Evolutionary conservation across 2,113 vertebrate genomes (phyloP), one percentile per base, ranked within the genome.

Genomic region (Callospermophilus lateralis): DNA sequence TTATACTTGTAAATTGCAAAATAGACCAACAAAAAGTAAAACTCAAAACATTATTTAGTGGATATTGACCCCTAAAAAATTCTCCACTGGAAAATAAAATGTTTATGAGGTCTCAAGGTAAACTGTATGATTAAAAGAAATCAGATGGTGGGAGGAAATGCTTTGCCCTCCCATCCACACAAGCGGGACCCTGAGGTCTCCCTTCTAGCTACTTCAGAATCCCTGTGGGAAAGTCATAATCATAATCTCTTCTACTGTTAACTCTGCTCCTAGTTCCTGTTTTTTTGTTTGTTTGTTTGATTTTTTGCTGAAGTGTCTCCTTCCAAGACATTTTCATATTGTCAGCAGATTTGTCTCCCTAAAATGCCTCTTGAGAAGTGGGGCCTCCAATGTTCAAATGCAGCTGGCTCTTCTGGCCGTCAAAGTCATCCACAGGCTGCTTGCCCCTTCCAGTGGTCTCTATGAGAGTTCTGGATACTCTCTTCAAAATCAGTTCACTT

Each of bases 61-160:
- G 12, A 73, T 84, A 5, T 88, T 80, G 73, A 85, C 26, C 37
- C 88, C 73, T 83, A 37, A 51, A 74, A 79, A 48, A 13, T n/a
- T 45, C 1, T 17, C 26, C 48, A 53, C 5, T 88, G 26, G 11
- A 81, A 93, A 91, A 37, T 79, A 67, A n/a, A 80, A 83, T 67
- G 34, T 87, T 80, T 77, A 77, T 91, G 30, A 97, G 86, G 65
- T 92, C 12, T 83, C 39, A 73, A 68, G 53, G 4, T 77, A 89
- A 58, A 22, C 24, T 28, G 4, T 88, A 55, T 73, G 39, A 84
- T 48, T 83, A 58, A 94, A 95, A 78, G 11, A 78, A 86, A 70
- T 68, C 26, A 39, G 68, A 73, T 0, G 67, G 8, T 80, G 53
- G 74, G 10, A 8, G 6, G 51, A 42, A 68, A 19, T 42, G 16